Percentiles rank a stretch among this genome's conserved stretches.
These are phyloP conservation scores for Barypeithes pellucidus DNA, from an alignment of 2,888 invertebrate genomes.

Conservation along the genomic window DNA sequence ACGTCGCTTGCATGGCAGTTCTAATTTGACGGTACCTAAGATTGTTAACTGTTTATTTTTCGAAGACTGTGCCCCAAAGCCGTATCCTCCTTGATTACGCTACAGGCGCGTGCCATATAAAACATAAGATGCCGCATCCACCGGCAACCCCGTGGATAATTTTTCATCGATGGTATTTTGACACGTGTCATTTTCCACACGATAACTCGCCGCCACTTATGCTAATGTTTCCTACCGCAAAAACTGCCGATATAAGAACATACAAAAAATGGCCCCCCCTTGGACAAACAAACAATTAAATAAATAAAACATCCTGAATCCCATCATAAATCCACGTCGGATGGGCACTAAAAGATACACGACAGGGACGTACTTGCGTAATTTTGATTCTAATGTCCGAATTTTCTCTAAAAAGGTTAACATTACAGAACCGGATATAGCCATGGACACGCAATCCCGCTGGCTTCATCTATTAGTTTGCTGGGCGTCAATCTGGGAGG, in stretches of 20 bases:
- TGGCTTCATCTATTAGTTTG: too few relatives aligned
- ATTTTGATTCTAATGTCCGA: not conserved
- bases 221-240: conserved; percentile 63
- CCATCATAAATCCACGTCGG: conserved; percentile 59
- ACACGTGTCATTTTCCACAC: conserved; percentile 50
- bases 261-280: conserved; percentile 62
- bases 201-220: conserved; percentile 57
- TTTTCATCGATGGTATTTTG: conserved; percentile 45
- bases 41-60: too few relatives aligned
- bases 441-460: too few relatives aligned
- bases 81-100: too few relatives aligned
- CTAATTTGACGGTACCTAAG: too few relatives aligned
- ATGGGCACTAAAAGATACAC: conserved; percentile 55
- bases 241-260: conserved; percentile 59
- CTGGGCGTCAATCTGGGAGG: too few relatives aligned
- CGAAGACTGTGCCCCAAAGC: too few relatives aligned
- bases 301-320: conserved; percentile 67
- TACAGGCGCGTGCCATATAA: too few relatives aligned
- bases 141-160: too few relatives aligned
- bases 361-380: not conserved
- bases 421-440: too few relatives aligned
- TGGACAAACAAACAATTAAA: conserved; percentile 67
- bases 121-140: too few relatives aligned
- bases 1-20: too few relatives aligned
- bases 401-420: not conserved